Percentiles rank a stretch among this genome's conserved stretches.
Conservation (phyloP, 1,140 invertebrate genomes). For the Melipona quadrifasciata region DNA sequence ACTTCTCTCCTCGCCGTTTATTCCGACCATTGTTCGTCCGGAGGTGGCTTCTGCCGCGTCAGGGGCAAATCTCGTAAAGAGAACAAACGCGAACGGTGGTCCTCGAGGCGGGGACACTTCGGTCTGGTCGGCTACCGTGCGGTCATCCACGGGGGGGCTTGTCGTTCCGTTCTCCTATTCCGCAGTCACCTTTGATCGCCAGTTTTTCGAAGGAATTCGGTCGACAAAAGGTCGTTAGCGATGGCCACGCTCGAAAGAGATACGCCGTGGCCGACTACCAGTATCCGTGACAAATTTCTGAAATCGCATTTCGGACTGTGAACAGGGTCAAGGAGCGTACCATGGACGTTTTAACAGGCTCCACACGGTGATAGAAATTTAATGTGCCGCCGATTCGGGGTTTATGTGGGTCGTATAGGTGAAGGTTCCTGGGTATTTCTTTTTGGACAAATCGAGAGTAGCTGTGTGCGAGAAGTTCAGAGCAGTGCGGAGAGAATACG, state of each 20-base stretch:
- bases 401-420: conserved; percentile 11
- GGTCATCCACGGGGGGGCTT: conserved; percentile 68
- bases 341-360: background rate
- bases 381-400: conserved; percentile 18
- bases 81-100: conserved; percentile 76
- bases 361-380: conserved; percentile 20
- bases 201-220: conserved; percentile 55
- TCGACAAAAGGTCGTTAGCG: conserved; percentile 58
- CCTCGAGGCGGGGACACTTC: conserved; percentile 71
- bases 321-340: conserved; percentile 14
- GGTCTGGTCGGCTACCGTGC: conserved; percentile 72
- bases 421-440: background rate
- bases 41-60: conserved; percentile 52
- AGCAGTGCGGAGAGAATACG: background rate
- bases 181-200: conserved; percentile 55
- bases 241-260: conserved; percentile 24
- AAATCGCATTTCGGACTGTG: conserved; percentile 21
- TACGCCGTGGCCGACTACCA: conserved; percentile 33
- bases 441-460: no score
- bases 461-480: no score
- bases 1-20: conserved; percentile 50
- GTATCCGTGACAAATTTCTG: conserved; percentile 53
- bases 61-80: conserved; percentile 70
- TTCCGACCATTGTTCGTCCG: conserved; percentile 19
- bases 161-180: conserved; percentile 58